Conservation (phyloP, 2,113 vertebrate species). For the Oryzias javanicus region DNA sequence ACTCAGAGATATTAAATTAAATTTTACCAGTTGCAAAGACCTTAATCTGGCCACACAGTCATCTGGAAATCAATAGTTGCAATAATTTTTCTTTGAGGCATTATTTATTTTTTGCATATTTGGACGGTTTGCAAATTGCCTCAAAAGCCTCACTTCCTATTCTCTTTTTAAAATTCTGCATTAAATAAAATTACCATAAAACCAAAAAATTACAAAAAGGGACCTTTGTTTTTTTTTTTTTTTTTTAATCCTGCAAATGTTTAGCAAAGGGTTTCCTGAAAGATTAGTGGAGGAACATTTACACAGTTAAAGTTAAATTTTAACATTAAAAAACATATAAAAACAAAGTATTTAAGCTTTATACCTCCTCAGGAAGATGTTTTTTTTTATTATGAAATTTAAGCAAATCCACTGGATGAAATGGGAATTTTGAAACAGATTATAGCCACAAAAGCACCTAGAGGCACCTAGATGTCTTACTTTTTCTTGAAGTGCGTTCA, state of each 20-base stretch:
- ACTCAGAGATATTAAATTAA: background rate
- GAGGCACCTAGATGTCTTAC: slow-evolving; percentile 47
- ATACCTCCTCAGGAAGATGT: slow-evolving; percentile 11
- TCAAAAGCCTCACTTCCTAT: background rate
- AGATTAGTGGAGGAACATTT: too few species aligned
- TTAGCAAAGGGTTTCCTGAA: too few species aligned
- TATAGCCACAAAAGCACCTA: slow-evolving; percentile 47
- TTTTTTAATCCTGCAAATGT: too few species aligned
- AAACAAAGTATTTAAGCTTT: background rate
- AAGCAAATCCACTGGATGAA: slow-evolving; percentile 29
- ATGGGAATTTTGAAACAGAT: slow-evolving; percentile 42
- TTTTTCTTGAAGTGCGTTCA: slow-evolving; percentile 55
- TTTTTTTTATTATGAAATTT: slow-evolving; percentile 10
- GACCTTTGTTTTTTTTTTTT: too few species aligned
- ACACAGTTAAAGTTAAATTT: too few species aligned
- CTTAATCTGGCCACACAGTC: background rate
- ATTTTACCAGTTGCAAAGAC: background rate
- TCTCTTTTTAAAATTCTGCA: background rate
- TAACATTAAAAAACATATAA: background rate
- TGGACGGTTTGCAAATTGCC: background rate
- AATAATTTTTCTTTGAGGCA: background rate
- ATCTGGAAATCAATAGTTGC: background rate
- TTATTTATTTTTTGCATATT: background rate
- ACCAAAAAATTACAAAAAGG: background rate
- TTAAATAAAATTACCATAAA: background rate